A percentile compares a stretch with the other conserved stretches of the same genome.
Conservation (phyloP, 2,797 vertebrate genomes). For the Clarias fuscus region DNA sequence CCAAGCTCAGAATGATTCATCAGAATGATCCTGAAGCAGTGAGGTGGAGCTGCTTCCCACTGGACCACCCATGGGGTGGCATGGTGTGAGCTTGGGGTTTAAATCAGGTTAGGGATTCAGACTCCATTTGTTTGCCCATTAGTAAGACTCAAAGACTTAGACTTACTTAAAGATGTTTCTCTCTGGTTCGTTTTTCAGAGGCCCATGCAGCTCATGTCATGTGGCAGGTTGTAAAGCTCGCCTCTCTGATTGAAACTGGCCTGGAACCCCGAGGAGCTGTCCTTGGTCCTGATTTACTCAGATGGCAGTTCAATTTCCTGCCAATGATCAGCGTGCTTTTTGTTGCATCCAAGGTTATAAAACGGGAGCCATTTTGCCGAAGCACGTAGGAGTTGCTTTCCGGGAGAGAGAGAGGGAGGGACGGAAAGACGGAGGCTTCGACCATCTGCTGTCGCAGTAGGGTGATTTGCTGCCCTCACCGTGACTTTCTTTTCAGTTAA, state of each 20-base stretch:
- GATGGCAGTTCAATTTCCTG: constrained; percentile 56
- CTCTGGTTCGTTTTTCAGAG: too few species aligned
- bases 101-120: neutral
- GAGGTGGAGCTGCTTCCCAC: neutral
- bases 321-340: constrained; percentile 61
- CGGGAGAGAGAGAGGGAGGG: neutral
- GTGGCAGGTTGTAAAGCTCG: constrained; percentile 4
- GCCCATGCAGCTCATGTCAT: neutral
- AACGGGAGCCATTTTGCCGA: constrained; percentile 52
- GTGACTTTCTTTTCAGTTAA: constrained; percentile 24
- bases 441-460: constrained; percentile 33
- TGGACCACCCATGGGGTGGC: neutral
- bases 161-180: neutral
- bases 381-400: constrained; percentile 6
- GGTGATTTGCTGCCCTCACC: constrained; percentile 25
- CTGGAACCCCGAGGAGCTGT: constrained; percentile 37
- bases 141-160: neutral
- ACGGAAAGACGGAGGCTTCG: neutral
- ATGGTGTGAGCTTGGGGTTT: too few species aligned
- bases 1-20: neutral
- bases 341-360: constrained; percentile 63
- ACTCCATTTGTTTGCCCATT: too few species aligned
- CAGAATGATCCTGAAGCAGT: neutral
- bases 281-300: constrained; percentile 72
- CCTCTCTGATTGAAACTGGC: neutral